Conservation (phyloP, 2,888 invertebrate species). For the Megamerina dolium region DNA sequence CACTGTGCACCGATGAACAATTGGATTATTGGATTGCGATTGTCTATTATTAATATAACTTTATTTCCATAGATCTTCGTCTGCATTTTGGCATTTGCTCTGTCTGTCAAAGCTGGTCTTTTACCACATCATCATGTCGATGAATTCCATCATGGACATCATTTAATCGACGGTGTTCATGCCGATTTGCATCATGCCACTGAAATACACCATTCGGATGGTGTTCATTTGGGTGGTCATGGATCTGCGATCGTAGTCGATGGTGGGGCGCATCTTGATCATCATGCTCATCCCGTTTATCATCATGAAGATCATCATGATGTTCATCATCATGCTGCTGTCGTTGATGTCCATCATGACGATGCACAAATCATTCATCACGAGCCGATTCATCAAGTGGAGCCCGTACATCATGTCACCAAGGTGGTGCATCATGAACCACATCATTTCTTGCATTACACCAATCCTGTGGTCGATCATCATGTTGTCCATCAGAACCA, state of each 20-base stretch:
- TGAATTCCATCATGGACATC: constrained; percentile 29
- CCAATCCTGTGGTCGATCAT: constrained; percentile 41
- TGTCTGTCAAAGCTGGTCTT: constrained; percentile 36
- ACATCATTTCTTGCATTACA: constrained; percentile 43
- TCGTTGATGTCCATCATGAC: constrained; percentile 23
- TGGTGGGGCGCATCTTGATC: constrained; percentile 29
- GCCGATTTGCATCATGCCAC: constrained; percentile 22
- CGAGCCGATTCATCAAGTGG: constrained; percentile 43
- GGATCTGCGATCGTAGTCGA: constrained; percentile 41
- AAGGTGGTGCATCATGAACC: constrained; percentile 46
- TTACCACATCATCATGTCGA: constrained; percentile 42
- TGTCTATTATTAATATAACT: background rate
- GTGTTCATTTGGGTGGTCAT: constrained; percentile 41
- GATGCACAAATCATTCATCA: constrained; percentile 41
- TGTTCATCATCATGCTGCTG: constrained; percentile 29
- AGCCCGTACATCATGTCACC: constrained; percentile 44
- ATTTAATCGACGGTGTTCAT: constrained; percentile 30
- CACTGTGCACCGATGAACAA: background rate
- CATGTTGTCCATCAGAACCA: constrained; percentile 37
- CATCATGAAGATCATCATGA: constrained; percentile 29
- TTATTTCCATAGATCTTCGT: constrained; percentile 32
- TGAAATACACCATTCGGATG: constrained; percentile 26
- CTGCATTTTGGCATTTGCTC: constrained; percentile 39
- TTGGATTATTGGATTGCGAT: background rate
- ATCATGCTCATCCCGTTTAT: constrained; percentile 28